Conservation (phyloP, 2,113 vertebrate genomes). For the Bombycilla garrulus region DNA sequence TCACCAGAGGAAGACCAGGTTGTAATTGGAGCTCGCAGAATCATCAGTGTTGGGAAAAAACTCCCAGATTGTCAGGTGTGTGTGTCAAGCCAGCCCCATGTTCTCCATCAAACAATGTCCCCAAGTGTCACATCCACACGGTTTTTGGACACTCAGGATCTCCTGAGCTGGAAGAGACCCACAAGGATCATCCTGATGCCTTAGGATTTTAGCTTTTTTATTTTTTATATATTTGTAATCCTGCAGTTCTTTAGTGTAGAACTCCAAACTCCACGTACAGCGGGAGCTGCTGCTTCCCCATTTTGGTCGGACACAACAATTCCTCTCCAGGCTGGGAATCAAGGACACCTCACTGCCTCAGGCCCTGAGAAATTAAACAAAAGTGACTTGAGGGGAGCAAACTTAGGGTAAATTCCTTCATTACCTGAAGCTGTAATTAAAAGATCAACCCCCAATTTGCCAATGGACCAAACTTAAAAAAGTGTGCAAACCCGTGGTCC, state of each 20-base stretch:
- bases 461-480: too few relatives aligned
- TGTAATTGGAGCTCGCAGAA: background rate
- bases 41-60: accelerated
- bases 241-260: background rate
- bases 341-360: background rate
- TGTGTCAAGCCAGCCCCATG: background rate
- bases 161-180: background rate
- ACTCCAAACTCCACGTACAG: background rate
- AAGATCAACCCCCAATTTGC: background rate
- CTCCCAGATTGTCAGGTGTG: background rate
- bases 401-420: background rate
- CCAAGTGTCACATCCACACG: accelerated
- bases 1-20: background rate
- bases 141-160: background rate
- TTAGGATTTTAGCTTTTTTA: background rate
- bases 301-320: background rate
- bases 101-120: background rate
- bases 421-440: background rate
- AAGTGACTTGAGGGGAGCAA: background rate
- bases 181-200: background rate
- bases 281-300: background rate
- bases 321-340: background rate
- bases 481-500: accelerated
- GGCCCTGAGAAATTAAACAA: background rate
- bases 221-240: background rate